Base-by-base conservation (phyloP, 2,797 vertebrate genomes). In the Acrossocheilus fasciatus region DNA sequence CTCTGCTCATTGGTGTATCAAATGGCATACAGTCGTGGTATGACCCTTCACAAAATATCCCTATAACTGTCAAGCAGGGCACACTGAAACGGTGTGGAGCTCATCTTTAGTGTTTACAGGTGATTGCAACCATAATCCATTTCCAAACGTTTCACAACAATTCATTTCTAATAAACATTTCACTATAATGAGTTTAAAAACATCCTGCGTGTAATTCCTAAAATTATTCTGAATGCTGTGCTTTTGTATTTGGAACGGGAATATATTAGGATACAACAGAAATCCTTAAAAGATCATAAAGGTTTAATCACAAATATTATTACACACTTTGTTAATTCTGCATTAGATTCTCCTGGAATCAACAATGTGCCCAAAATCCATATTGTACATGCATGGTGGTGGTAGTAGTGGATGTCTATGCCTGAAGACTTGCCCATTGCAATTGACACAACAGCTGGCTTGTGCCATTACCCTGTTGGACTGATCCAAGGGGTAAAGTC, bases 1-100 rank as follows among this genome's bases (percentile, higher is more conserved):
- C 91, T 91, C 54, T 5, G 85, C 88, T 89, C 66, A 88, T 84
- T 89, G 90, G 87, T 91, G 91, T 94, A 95, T 96, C 91, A 12
- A 87, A 92, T 94, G 89, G 91, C 92, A 90, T 86, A 91, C 90
- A 92, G 91, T 92, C 86, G 70, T 75, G 84, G 87, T 84, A 66
- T 62, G 81, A 87, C 62, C 59, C 75, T 45, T 83, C 79, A 91
- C 91, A 92, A 83, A 90, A 91, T 68, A 73, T 62, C 86, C 88
- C 87, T 87, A 86, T 86, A 82, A 83, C 72, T 90, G 77, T 87
- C 82, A 78, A 62, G 7, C 45, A 23, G 47, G 50, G 6, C 45
- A 92, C 90, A 84, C 85, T 85, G 84, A 89, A 88, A 89, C 80
- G 45, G 43, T 66, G 78, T 86, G 23, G 52, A 75, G 59, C 62